Evolutionary conservation across 2,888 invertebrate species (phyloP).

Genomic region (Antitype chi): DNA sequence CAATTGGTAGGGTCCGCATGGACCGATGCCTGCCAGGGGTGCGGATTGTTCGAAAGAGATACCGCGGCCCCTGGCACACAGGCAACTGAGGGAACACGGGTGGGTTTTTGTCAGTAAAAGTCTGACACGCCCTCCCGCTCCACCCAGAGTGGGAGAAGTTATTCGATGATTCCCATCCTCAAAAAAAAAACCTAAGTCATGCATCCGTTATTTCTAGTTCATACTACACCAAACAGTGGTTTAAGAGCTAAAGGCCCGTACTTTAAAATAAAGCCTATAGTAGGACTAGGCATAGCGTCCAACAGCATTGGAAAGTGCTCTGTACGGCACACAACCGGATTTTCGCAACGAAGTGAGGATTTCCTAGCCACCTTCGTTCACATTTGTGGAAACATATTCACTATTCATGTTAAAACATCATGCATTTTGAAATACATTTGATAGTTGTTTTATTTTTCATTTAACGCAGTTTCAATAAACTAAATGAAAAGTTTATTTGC

Average conservation of each 20-base stretch:
- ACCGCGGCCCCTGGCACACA: too few relatives aligned
- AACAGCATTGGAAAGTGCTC: slow-evolving; percentile 8
- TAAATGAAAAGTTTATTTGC: background rate
- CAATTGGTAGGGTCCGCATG: too few relatives aligned
- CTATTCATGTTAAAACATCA: slow-evolving; percentile 3
- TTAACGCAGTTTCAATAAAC: background rate
- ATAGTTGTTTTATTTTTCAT: background rate
- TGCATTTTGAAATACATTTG: background rate
- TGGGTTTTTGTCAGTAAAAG: too few relatives aligned
- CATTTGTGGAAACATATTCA: slow-evolving; percentile 12
- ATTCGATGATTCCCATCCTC: too few relatives aligned
- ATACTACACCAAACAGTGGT: background rate
- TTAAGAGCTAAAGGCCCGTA: background rate
- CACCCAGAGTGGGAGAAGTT: too few relatives aligned
- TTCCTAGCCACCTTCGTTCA: background rate
- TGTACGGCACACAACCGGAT: slow-evolving; percentile 26
- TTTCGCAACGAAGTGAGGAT: slow-evolving; percentile 26
- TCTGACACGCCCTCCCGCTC: too few relatives aligned
- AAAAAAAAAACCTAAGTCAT: too few relatives aligned
- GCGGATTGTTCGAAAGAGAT: too few relatives aligned
- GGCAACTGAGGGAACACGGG: too few relatives aligned
- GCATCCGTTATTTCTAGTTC: background rate
- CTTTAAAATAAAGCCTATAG: background rate
- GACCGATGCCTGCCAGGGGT: too few relatives aligned
- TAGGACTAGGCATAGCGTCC: background rate